These are phyloP conservation scores for Shinisaurus crocodilurus DNA, from an alignment of 2,113 vertebrate species.

Conservation along the genomic window DNA sequence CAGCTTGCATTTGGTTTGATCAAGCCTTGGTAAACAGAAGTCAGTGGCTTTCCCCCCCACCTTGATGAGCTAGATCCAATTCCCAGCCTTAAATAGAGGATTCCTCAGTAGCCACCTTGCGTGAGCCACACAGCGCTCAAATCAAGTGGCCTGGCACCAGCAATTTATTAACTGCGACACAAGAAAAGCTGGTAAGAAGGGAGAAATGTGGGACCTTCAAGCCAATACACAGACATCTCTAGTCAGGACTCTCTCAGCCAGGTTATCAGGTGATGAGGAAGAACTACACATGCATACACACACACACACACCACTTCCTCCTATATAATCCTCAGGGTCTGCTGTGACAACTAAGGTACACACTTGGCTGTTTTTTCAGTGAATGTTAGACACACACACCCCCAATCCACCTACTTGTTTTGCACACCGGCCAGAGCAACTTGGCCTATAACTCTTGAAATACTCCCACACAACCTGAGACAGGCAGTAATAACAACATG, in stretches of 20 bases:
- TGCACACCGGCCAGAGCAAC: not conserved
- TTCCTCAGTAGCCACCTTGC: not conserved
- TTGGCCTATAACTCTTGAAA: not conserved
- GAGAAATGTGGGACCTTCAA: not conserved
- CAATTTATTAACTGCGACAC: not conserved
- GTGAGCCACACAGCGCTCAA: not conserved
- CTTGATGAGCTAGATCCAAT: constrained; percentile 20
- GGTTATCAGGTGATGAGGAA: not conserved
- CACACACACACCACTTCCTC: not conserved
- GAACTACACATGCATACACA: not conserved
- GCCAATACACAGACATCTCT: not conserved
- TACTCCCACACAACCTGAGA: not conserved
- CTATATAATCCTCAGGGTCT: not conserved
- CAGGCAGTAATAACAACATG: not conserved
- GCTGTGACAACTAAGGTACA: too few relatives aligned
- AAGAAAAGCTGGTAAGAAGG: not conserved
- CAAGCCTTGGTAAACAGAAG: constrained; percentile 5
- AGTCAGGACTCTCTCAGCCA: not conserved
- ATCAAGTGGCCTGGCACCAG: not conserved
- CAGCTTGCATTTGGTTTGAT: constrained; percentile 16
- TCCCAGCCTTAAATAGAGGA: not conserved
- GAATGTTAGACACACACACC: not conserved
- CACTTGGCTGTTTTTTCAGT: not conserved
- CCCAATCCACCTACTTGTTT: not conserved
- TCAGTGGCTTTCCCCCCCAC: too few relatives aligned